phyloP scores from a whole-genome alignment of 2,888 invertebrate genomes.

The Hemicrepidius hirtus region DNA sequence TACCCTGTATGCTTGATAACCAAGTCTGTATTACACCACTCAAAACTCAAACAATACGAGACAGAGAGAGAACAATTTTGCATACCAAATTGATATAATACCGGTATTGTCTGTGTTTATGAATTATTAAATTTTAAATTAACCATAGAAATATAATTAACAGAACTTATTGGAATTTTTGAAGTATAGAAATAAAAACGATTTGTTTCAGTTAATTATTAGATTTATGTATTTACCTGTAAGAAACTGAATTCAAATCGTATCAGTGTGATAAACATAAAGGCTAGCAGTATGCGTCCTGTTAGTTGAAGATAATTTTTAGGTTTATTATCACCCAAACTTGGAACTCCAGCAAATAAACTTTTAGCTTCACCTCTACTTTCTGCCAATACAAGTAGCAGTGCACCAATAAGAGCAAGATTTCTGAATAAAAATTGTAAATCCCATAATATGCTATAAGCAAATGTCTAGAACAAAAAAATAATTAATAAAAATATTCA shows the following conservation, averaged over 20 bases:
- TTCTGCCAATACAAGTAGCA: constrained; percentile 97
- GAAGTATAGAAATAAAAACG: no score
- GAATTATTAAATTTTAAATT: no score
- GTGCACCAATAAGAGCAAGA: constrained; percentile 97
- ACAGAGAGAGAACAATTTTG: no score
- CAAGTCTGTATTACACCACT: no score
- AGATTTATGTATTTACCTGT: constrained; percentile 76
- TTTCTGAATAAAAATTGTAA: constrained; percentile 97
- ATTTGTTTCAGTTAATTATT: no score
- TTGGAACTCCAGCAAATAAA: constrained; percentile 96
- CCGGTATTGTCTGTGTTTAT: no score
- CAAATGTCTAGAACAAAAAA: constrained; percentile 82
- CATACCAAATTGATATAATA: no score
- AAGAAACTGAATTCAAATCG: constrained; percentile 94
- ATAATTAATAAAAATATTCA: background rate
- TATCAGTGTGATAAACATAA: constrained; percentile 98
- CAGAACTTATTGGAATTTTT: no score
- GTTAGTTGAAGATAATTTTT: constrained; percentile 97
- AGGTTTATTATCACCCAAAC: constrained; percentile 95
- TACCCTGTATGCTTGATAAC: no score
- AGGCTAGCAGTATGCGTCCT: constrained; percentile 95
- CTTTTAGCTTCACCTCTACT: constrained; percentile 94
- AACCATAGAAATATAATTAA: no score
- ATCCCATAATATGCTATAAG: constrained; percentile 99
- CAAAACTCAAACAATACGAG: no score